Evolutionary conservation across 2,888 invertebrate genomes (phyloP).

Genomic region (Plagodis dolabraria): DNA sequence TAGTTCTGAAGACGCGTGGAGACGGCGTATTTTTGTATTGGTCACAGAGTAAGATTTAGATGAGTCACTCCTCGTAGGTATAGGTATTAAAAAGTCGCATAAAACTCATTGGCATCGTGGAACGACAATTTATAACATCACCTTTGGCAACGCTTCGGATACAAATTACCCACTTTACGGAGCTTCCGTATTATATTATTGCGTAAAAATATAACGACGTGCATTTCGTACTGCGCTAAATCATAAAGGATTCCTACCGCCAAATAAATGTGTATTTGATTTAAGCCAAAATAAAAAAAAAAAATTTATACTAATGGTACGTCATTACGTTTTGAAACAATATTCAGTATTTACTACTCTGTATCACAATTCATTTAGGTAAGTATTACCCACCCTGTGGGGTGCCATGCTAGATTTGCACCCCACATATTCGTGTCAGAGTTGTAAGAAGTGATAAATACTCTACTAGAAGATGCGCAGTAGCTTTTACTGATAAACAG

Average conservation of each 20-base stretch:
- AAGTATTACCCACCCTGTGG: no score
- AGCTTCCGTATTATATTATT: slow-evolving; percentile 36
- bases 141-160: slow-evolving; percentile 35
- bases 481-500: no score
- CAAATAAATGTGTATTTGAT: slow-evolving; percentile 14
- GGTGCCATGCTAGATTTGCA: no score
- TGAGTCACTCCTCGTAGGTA: slow-evolving; percentile 21
- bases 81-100: slow-evolving; percentile 32
- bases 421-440: no score
- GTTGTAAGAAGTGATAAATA: no score
- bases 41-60: slow-evolving; percentile 21
- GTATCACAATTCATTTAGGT: no score
- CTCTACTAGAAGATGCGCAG: no score
- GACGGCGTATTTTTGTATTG: slow-evolving; percentile 20
- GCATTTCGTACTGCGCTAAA: slow-evolving; percentile 29
- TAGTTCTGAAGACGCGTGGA: slow-evolving; percentile 1
- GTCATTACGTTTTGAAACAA: no score
- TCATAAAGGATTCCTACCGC: slow-evolving; percentile 23
- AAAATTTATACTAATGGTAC: slow-evolving; percentile 3
- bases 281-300: slow-evolving; percentile 2
- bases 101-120: slow-evolving; percentile 29
- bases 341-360: no score
- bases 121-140: slow-evolving; percentile 32
- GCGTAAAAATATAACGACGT: slow-evolving; percentile 36
- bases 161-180: slow-evolving; percentile 38